Evolutionary conservation across 2,797 vertebrate species (phyloP).

Genomic region (Epinephelus awoara): DNA sequence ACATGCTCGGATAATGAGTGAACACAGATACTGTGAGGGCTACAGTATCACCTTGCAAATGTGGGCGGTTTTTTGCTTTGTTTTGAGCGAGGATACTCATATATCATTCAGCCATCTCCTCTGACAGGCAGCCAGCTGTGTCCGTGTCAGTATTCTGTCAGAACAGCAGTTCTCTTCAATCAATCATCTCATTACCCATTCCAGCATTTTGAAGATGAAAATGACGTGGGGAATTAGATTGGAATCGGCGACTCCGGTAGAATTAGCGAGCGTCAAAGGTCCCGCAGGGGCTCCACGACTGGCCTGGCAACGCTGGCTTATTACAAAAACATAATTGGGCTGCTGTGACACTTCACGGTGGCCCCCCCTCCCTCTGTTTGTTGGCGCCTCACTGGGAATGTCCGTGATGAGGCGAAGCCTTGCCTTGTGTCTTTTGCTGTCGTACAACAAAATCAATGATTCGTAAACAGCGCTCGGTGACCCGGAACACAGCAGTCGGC

Average conservation of each 20-base stretch:
- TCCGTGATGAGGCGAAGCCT: slow-evolving; percentile 55
- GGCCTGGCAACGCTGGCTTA: slow-evolving; percentile 43
- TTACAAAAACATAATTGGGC: slow-evolving; percentile 70
- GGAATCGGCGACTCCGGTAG: slow-evolving; percentile 50
- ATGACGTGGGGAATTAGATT: slow-evolving; percentile 64
- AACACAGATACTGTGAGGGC: slow-evolving; percentile 35
- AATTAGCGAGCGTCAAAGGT: slow-evolving; percentile 50
- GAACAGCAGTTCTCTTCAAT: slow-evolving; percentile 72
- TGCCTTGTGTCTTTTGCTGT: slow-evolving; percentile 65
- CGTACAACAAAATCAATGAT: slow-evolving; percentile 81
- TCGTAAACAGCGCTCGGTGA: slow-evolving; percentile 72
- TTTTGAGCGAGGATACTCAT: slow-evolving; percentile 66
- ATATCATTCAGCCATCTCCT: slow-evolving; percentile 72
- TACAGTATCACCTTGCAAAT: slow-evolving; percentile 54
- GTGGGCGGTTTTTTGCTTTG: slow-evolving; percentile 60
- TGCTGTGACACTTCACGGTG: slow-evolving; percentile 50
- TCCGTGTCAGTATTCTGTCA: slow-evolving; percentile 79
- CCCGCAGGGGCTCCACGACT: slow-evolving; percentile 15
- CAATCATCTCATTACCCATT: slow-evolving; percentile 81
- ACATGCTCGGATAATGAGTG: slow-evolving; percentile 43
- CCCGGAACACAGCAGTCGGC: slow-evolving; percentile 58
- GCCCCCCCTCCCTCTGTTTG: slow-evolving; percentile 31
- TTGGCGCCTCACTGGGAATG: slow-evolving; percentile 40
- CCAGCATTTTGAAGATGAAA: slow-evolving; percentile 66
- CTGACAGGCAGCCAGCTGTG: slow-evolving; percentile 81